These are phyloP conservation scores for Conopomorpha cramerella DNA, from an alignment of 1,140 invertebrate genomes.

Conservation along the genomic window DNA sequence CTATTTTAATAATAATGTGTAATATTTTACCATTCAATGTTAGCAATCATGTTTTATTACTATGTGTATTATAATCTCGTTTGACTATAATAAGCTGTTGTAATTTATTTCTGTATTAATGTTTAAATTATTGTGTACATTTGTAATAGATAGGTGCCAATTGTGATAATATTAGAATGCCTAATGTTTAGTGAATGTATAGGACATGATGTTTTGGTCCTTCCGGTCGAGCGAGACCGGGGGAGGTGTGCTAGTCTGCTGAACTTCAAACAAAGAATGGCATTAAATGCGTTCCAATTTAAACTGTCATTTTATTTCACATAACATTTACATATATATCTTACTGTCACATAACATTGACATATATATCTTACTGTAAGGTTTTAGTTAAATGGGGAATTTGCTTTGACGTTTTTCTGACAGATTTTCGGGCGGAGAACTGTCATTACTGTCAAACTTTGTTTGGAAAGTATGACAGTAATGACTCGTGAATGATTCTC, in stretches of 20 bases:
- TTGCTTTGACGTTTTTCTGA: too few species aligned
- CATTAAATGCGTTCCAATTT: constrained; percentile 50
- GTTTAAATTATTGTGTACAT: constrained; percentile 24
- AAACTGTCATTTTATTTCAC: constrained; percentile 23
- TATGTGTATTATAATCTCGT: not conserved
- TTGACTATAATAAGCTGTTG: constrained; percentile 14
- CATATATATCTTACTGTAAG: too few species aligned
- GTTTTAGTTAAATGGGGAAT: too few species aligned
- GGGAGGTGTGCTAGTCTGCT: constrained; percentile 23
- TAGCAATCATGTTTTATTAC: not conserved
- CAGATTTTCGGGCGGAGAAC: too few species aligned
- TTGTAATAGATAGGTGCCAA: constrained; percentile 36
- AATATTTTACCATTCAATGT: too few species aligned
- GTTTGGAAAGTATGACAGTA: too few species aligned
- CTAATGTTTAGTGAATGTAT: constrained; percentile 31
- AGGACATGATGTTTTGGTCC: constrained; percentile 19
- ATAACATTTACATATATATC: not conserved
- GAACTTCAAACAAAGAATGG: constrained; percentile 39
- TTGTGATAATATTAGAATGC: constrained; percentile 56
- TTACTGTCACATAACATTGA: constrained; percentile 2
- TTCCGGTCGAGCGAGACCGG: constrained; percentile 10
- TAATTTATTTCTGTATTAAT: constrained; percentile 44
- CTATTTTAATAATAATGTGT: too few species aligned
- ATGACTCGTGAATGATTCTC: too few species aligned
- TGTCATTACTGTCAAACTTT: too few species aligned